These are phyloP conservation scores for Upupa epops DNA, from an alignment of 2,113 vertebrate species.

Conservation along the genomic window DNA sequence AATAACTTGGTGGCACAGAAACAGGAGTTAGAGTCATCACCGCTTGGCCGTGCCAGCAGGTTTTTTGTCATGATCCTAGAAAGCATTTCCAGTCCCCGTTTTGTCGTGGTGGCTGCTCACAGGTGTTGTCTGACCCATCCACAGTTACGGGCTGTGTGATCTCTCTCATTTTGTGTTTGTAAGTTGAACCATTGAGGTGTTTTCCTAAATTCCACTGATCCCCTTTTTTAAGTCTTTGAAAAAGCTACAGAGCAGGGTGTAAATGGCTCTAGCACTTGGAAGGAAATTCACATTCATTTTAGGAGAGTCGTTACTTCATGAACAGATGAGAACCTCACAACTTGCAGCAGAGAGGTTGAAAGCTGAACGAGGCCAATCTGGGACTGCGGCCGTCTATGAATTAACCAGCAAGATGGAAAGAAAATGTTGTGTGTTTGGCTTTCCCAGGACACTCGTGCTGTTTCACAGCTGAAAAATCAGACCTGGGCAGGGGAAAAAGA, in stretches of 20 bases:
- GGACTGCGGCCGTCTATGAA: fast-evolving
- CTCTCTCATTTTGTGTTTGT: neutral
- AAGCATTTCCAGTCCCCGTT: neutral
- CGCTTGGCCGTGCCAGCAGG: no score
- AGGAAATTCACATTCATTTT: neutral
- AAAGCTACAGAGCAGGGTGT: neutral
- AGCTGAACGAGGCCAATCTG: neutral
- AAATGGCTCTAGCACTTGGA: neutral
- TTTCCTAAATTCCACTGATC: neutral
- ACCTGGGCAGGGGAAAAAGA: neutral
- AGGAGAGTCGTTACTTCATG: neutral
- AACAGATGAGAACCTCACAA: neutral
- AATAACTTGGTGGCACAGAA: neutral
- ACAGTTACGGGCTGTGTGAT: neutral
- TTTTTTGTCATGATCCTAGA: neutral
- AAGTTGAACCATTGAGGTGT: neutral
- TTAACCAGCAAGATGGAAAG: neutral
- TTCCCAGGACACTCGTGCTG: neutral
- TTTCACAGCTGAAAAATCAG: constrained; percentile 17
- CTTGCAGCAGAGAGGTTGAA: neutral
- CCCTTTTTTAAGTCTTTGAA: neutral
- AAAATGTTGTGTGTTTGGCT: neutral
- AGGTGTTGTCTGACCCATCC: neutral
- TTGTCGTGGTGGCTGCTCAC: neutral
- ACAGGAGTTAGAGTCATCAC: neutral